Evolutionary conservation across 2,797 vertebrate species (phyloP).

Genomic region (Catharus ustulatus): DNA sequence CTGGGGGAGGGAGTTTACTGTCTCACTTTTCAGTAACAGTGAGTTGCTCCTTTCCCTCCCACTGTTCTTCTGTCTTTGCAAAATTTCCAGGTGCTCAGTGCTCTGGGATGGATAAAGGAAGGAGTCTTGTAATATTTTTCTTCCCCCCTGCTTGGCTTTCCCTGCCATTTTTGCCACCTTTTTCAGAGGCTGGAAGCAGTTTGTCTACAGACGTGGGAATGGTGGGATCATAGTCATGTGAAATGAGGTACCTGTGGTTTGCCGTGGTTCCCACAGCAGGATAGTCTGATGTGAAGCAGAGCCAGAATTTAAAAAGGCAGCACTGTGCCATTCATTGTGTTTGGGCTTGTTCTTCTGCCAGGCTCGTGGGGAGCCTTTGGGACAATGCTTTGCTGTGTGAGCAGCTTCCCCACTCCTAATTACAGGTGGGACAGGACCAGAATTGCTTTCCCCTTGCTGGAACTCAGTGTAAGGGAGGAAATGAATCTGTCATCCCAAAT

Average conservation of each 20-base stretch:
- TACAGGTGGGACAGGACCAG: not conserved
- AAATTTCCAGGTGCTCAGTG: conserved; percentile 41
- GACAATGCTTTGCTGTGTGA: not conserved
- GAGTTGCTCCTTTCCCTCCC: conserved; percentile 55
- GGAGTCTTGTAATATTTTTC: not conserved
- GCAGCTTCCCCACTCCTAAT: not conserved
- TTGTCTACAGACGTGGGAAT: not conserved
- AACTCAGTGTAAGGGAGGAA: not conserved
- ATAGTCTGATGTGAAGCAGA: not conserved
- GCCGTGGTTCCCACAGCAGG: not conserved
- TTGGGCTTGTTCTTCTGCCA: not conserved
- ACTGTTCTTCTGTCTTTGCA: conserved; percentile 57
- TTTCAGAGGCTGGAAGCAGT: not conserved
- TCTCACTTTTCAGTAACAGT: conserved; percentile 31
- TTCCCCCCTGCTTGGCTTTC: not conserved
- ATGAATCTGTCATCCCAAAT: not conserved
- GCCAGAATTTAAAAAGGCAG: not conserved
- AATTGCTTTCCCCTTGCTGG: not conserved
- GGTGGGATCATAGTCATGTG: conserved; percentile 17
- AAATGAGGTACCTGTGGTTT: conserved; percentile 39
- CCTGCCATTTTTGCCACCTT: conserved; percentile 11
- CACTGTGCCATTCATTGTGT: not conserved
- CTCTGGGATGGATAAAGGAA: not conserved
- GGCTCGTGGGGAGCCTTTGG: not conserved
- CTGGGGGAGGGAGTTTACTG: conserved; percentile 32